phyloP scores from a whole-genome alignment of 1,140 invertebrate species.

The Venustaconcha ellipsiformis region DNA sequence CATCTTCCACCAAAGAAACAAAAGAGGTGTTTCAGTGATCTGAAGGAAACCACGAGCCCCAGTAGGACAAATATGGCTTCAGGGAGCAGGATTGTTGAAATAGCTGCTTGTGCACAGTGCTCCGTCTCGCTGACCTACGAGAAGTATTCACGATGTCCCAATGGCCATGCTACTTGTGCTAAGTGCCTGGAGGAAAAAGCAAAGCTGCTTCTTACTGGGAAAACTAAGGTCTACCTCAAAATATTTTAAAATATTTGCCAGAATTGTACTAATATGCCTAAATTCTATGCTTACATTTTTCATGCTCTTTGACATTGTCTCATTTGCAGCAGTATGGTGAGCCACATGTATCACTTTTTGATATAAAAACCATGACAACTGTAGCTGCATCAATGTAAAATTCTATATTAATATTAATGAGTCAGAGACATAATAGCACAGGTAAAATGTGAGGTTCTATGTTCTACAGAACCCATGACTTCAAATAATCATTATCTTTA shows the following conservation, averaged over 20 bases:
- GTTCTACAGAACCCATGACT: no score
- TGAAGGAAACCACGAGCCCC: background rate
- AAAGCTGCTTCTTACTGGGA: slow-evolving; percentile 55
- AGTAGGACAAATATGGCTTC: background rate
- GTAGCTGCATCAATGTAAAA: no score
- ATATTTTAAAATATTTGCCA: background rate
- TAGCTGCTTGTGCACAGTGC: slow-evolving; percentile 31
- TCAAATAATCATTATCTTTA: no score
- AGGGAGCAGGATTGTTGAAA: background rate
- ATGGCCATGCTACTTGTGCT: slow-evolving; percentile 49
- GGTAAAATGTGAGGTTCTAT: no score
- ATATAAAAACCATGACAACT: no score
- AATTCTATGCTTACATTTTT: no score
- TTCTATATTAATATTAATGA: no score
- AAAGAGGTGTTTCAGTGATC: slow-evolving; percentile 27
- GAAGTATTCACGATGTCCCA: slow-evolving; percentile 48
- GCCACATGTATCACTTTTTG: no score
- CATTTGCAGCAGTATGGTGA: no score
- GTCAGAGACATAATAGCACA: no score
- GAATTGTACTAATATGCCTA: background rate
- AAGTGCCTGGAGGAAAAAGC: slow-evolving; percentile 54
- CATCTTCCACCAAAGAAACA: slow-evolving; percentile 46
- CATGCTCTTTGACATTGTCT: no score
- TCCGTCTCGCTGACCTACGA: slow-evolving; percentile 24
- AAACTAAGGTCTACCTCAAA: slow-evolving; percentile 38